Base-by-base conservation (phyloP, 2,113 vertebrate species). In the Bathybates hornii region DNA sequence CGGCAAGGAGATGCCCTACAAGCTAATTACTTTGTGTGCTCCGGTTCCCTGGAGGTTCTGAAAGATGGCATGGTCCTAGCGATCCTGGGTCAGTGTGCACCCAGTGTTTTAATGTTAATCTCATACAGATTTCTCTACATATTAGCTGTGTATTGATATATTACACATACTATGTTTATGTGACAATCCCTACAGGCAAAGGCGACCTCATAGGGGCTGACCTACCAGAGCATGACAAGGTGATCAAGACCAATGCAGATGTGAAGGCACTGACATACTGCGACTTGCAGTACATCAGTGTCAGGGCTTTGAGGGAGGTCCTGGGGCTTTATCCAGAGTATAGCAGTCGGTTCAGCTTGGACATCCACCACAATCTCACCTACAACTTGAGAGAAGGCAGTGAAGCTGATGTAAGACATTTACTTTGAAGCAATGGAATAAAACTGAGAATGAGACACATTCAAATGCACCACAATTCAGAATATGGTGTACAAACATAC, bases 181-280 rank as follows among this genome's bases (percentile, higher is more conserved):
- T 81, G 24, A 57, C 21, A 14, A 68, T 76, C 66, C 48, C 10
- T 90, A n/a, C 94, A 99, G 98, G 98, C 43, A 99, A 99, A 95
- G 98, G 98, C 45, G 98, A 99, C 92, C 96, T 99, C 80, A 98
- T 99, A 56, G 98, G 98, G 10, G 97, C 98, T 1, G 98, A 99
- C 91, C 95, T 98, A 86, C 96, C 98, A 9, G 96, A 96, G 83
- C 91, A 88, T 6, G 97, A 96, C 24, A 96, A 96, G 90, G 98
- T 99, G 93, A 97, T 98, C 92, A 99, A 99, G 94, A 98, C 97
- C 63, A 98, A 98, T 0, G 98, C 98, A 0, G 98, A 99, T 0
- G 98, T 99, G 91, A 99, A 98, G 94, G 98, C 98, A 0, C 94
- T 99, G 94, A 99, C 98, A 79, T 99, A 99, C 96, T 99, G 98